Base-by-base conservation (phyloP, 2,888 invertebrate genomes). In the Eristalis intricaria region DNA sequence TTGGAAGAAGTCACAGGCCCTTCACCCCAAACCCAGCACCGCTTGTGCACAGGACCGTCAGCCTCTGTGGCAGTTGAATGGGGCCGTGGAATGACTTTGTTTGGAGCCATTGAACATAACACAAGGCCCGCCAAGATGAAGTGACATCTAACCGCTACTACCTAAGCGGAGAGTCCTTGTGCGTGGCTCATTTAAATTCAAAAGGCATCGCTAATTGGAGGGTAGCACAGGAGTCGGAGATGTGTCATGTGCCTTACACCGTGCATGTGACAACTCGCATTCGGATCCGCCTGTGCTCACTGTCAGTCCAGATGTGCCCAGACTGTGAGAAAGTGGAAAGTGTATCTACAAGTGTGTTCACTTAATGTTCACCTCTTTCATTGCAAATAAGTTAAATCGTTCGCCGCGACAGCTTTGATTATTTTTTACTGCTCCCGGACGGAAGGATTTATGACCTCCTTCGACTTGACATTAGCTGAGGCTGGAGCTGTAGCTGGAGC, bases 181-280 rank as follows among this genome's bases (percentile, higher is more conserved):
- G 86, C 83, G 83, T 76, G 83, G 86, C 86, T 87, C 86, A 87
- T 87, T 87, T 87, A 87, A 87, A 87, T 87, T 87, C 86, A 87
- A 83, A 87, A 76, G 86, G 83, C 79, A 66, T 78, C 68, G 35
- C 79, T 87, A 87, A 87, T 87, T 87, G 83, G 86, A 75, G 79
- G 83, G 70, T 83, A 69, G 13, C 26, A 60, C 15, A 60, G 13
- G 70, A 83, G 70, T 70, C 50, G 70, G 50, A 32, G 32, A 71
- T 66, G 65, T 75, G 26, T 23, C 26, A 60, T 60, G 60, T 60
- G 60, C 60, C 82, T 71, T 78, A 70, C 81, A 69, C 71, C 64
- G 19, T 50, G 75, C 74, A 75, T 76, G 68, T 86, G 78, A 78
- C 50, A 68, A 58, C 76, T 64, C 8, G 61, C 61, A 61, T 66